Base-by-base conservation (phyloP, 1,140 invertebrate species). In the Drosophila ironensis region DNA sequence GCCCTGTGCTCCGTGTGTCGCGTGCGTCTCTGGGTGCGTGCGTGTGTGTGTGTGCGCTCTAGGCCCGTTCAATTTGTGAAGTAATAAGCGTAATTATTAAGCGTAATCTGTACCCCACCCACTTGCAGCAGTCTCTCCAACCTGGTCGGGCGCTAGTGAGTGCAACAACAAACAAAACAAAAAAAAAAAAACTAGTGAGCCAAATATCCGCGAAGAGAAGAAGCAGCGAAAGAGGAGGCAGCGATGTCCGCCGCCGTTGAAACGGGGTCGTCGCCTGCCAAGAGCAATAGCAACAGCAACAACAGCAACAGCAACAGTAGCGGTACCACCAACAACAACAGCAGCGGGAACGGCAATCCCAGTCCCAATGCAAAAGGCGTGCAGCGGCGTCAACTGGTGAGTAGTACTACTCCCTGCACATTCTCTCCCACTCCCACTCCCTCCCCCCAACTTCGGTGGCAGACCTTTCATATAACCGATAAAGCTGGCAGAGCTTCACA, bases 211-310 rank as follows among this genome's bases (percentile, higher is more conserved):
- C n/a, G n/a, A n/a, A n/a, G n/a, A n/a, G n/a, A n/a, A n/a, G n/a
- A n/a, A n/a, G n/a, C n/a, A n/a, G n/a, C n/a, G n/a, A n/a, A n/a
- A n/a, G n/a, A 30, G 27, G 14, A 44, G 56, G 56, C 56, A 60
- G 87, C 82, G 82, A 89, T 89, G 87, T 88, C 87, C 82, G 63
- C 80, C 80, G 80, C 80, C 71, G 80, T 84, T 48, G 87, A 89
- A 89, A 73, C 87, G 87, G 87, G 84, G 84, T 89, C 87, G 87
- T 89, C 87, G 87, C 82, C 87, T 76, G 87, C 75, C 68, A 89
- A 87, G 80, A 89, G 72, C 78, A 82, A 82, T 60, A 80, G 45
- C 70, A 76, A 41, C 51, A 77, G 27, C 51, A 78, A 17, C 45
- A 64, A 35, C 30, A 57, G 30, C 68, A 59, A 44, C 47, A 57